Conservation (phyloP, 2,888 invertebrate species). For the Diarsia rubi region DNA sequence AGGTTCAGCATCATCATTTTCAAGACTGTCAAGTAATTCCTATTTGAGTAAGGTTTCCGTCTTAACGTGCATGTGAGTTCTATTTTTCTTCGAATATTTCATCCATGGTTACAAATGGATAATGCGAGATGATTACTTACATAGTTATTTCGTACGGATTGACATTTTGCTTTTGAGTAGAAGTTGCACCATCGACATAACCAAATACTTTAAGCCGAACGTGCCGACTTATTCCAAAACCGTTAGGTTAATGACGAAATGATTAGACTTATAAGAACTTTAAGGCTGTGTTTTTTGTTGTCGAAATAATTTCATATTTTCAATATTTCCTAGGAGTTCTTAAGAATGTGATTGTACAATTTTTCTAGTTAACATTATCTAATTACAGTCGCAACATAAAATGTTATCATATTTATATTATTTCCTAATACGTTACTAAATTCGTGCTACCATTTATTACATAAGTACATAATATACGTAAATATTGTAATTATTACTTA, state of each 20-base stretch:
- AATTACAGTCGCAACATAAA: conserved; percentile 40
- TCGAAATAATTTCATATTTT: neutral
- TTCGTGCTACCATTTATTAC: conserved; percentile 50
- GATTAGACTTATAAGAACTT: conserved; percentile 12
- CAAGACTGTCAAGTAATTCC: neutral
- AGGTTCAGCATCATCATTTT: neutral
- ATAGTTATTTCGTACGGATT: conserved; percentile 1
- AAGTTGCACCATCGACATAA: conserved; percentile 26
- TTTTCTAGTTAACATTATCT: conserved; percentile 32
- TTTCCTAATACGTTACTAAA: conserved; percentile 36
- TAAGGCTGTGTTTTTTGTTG: neutral
- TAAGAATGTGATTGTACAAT: neutral
- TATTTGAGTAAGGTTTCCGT: neutral
- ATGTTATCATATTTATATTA: conserved; percentile 41
- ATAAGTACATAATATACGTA: conserved; percentile 47
- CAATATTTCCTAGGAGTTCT: neutral
- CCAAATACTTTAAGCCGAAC: conserved; percentile 26
- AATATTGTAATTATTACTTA: conserved; percentile 59
- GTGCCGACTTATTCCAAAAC: conserved; percentile 1
- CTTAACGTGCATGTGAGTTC: neutral
- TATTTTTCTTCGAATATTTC: neutral
- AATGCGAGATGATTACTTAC: conserved; percentile 6
- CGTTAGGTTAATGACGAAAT: conserved; percentile 40
- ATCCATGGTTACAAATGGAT: conserved; percentile 7
- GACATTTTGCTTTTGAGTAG: conserved; percentile 35